Evolutionary conservation across 2,888 invertebrate species (phyloP).

Genomic region (Dysmachus trigonus): DNA sequence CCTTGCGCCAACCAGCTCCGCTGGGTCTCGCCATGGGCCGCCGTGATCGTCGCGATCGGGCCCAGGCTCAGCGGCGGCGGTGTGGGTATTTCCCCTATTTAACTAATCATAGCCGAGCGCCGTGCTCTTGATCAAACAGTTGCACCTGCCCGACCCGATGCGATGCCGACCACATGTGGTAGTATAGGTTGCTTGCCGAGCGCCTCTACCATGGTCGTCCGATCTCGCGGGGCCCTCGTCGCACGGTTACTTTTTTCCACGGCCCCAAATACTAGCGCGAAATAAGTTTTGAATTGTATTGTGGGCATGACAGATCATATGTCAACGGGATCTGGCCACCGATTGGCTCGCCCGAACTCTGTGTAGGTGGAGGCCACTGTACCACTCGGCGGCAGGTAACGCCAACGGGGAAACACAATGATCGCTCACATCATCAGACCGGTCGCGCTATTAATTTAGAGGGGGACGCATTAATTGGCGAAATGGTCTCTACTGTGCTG

Average conservation of each 20-base stretch:
- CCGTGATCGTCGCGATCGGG: conserved; percentile 5
- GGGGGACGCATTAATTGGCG: conserved; percentile 40
- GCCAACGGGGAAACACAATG: neutral
- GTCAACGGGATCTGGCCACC: conserved; percentile 27
- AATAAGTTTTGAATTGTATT: conserved; percentile 29
- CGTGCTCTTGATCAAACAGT: conserved; percentile 32
- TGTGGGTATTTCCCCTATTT: conserved; percentile 25
- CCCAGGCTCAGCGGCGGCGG: neutral
- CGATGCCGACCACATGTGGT: neutral
- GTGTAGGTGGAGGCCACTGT: conserved; percentile 41
- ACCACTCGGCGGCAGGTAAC: conserved; percentile 1
- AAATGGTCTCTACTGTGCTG: conserved; percentile 31
- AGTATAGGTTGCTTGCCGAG: neutral
- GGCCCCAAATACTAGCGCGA: conserved; percentile 15
- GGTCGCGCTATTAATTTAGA: conserved; percentile 36
- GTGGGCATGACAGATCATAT: conserved; percentile 38
- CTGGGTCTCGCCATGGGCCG: neutral
- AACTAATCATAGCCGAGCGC: conserved; percentile 21
- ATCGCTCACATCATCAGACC: neutral
- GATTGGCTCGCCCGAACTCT: conserved; percentile 8
- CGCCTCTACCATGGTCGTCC: neutral
- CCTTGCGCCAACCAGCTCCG: neutral
- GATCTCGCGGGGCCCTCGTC: neutral
- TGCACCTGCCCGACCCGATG: conserved; percentile 25
- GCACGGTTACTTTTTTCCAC: neutral